Conservation (phyloP, 2,797 vertebrate genomes). For the Halcyon chelicuti region DNA sequence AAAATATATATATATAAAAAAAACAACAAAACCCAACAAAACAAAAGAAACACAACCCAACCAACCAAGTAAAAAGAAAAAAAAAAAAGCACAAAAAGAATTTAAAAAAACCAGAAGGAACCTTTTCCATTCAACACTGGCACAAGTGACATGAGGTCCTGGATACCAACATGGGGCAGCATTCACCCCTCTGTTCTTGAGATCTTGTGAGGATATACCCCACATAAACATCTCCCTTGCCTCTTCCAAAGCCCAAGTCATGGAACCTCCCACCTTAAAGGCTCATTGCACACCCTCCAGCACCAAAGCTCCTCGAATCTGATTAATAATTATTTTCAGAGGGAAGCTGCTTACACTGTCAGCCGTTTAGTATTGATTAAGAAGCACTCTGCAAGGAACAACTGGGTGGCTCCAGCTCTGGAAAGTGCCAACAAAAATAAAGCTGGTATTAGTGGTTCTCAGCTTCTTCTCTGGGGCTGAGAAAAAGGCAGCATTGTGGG, state of each 20-base stretch:
- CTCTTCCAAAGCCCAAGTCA: not conserved
- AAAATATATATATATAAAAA: too few species aligned
- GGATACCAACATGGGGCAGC: not conserved
- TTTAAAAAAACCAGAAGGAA: not conserved
- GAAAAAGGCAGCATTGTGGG: conserved; percentile 34
- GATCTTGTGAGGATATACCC: not conserved
- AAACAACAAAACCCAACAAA: not conserved
- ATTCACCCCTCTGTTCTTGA: not conserved
- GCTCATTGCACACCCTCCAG: not conserved
- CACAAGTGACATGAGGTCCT: not conserved
- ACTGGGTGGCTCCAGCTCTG: not conserved
- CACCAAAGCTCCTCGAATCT: not conserved
- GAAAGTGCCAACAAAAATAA: conserved; percentile 61
- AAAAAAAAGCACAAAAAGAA: not conserved
- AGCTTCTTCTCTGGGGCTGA: not conserved
- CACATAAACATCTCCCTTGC: not conserved
- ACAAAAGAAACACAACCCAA: not conserved
- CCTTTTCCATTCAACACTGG: not conserved
- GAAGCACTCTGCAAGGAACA: not conserved
- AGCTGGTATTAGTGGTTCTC: conserved; percentile 22
- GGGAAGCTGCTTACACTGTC: conserved; percentile 2
- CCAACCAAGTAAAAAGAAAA: too few species aligned
- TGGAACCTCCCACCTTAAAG: not conserved
- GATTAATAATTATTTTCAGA: conserved; percentile 15
- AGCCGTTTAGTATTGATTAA: conserved; percentile 40